phyloP scores from a whole-genome alignment of 2,113 vertebrate genomes.

The Guaruba guarouba region DNA sequence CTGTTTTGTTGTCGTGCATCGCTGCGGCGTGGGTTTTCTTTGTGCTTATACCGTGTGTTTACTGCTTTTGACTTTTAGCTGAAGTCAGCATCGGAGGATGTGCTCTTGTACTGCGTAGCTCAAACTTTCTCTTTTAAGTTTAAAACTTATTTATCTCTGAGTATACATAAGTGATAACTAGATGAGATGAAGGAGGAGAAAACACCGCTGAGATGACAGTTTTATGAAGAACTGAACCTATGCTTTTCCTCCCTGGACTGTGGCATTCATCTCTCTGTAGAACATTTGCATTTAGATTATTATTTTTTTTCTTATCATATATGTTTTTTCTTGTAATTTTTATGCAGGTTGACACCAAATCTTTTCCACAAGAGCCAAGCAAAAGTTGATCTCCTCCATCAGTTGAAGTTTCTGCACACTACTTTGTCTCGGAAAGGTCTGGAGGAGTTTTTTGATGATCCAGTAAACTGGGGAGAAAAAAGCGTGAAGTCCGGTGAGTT shows the following conservation, averaged over 20 bases:
- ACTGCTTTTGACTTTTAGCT: not conserved
- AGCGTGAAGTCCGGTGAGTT: constrained; percentile 89
- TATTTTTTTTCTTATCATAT: not conserved
- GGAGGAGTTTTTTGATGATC: constrained; percentile 93
- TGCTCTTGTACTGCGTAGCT: not conserved
- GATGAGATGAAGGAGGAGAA: not conserved
- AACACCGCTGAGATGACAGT: accelerated
- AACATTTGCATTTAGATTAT: not conserved
- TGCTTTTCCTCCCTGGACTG: accelerated
- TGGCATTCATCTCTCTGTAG: accelerated
- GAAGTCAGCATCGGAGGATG: accelerated
- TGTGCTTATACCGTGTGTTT: accelerated
- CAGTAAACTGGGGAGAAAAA: constrained; percentile 89
- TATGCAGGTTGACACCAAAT: constrained; percentile 14
- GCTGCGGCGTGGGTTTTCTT: accelerated
- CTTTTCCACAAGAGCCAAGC: not conserved
- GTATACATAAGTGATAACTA: not conserved
- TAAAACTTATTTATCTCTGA: not conserved
- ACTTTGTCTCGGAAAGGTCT: constrained; percentile 79
- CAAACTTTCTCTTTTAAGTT: not conserved
- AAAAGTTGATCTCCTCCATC: not conserved
- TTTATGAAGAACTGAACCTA: not conserved
- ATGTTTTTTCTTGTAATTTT: not conserved
- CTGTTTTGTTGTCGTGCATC: not conserved
- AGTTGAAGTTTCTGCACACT: constrained; percentile 78